Conservation (phyloP, 1,140 invertebrate species). For the Drosophila ironensis region DNA sequence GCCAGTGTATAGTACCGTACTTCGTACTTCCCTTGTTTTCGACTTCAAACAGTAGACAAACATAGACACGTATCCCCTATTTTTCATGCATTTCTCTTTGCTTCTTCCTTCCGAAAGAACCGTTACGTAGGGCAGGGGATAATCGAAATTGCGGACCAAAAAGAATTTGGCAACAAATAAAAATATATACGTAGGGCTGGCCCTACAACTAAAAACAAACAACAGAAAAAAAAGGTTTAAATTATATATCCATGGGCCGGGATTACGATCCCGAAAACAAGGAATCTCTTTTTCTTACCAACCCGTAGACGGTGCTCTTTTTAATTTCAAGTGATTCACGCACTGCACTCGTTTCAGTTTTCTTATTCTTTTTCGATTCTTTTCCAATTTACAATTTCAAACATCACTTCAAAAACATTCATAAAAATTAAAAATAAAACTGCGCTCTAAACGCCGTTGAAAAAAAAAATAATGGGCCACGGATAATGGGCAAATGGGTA, state of each 20-base stretch:
- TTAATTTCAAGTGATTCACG: slow-evolving; percentile 27
- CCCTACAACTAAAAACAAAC: background rate
- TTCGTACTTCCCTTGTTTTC: slow-evolving; percentile 9
- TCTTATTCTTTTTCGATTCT: no score
- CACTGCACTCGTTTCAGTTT: no score
- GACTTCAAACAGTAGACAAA: slow-evolving; percentile 12
- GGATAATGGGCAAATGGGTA: no score
- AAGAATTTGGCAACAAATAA: slow-evolving; percentile 1
- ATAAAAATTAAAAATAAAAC: slow-evolving; percentile 37
- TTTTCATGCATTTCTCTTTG: background rate
- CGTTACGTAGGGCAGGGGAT: slow-evolving; percentile 49
- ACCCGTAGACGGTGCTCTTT: background rate
- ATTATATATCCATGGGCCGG: no score
- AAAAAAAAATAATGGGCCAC: no score
- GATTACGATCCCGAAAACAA: background rate
- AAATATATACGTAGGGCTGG: slow-evolving; percentile 1
- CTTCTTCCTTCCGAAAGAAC: slow-evolving; percentile 13
- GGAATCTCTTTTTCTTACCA: no score
- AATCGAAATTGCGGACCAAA: slow-evolving; percentile 15
- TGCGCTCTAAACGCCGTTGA: slow-evolving; percentile 1
- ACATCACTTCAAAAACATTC: slow-evolving; percentile 64
- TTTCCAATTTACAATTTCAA: slow-evolving; percentile 58
- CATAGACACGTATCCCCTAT: slow-evolving; percentile 22
- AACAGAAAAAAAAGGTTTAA: background rate
- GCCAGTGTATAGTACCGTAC: slow-evolving; percentile 61